Conservation (phyloP, 2,113 vertebrate genomes). For the Cnemophilus loriae region DNA sequence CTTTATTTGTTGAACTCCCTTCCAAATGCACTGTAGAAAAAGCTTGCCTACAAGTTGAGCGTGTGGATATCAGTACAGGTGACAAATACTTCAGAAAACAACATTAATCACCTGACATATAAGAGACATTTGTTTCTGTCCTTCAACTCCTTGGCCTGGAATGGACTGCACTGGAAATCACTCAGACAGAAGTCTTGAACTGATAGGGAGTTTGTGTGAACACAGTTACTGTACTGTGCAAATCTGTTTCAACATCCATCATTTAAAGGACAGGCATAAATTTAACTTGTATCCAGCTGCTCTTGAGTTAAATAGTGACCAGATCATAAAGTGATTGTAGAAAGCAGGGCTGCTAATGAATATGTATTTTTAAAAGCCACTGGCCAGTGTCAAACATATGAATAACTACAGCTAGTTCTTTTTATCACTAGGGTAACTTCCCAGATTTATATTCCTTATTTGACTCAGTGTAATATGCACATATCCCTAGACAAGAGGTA, state of each 20-base stretch:
- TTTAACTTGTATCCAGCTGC: not conserved
- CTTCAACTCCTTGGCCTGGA: constrained; percentile 48
- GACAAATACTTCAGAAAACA: constrained; percentile 36
- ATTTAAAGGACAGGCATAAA: not conserved
- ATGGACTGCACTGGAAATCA: constrained; percentile 45
- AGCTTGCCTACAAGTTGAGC: constrained; percentile 13
- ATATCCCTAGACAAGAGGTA: not conserved
- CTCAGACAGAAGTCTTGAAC: constrained; percentile 15
- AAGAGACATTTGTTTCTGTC: constrained; percentile 48
- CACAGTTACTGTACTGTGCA: not conserved
- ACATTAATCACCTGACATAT: constrained; percentile 63
- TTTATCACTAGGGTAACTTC: not conserved
- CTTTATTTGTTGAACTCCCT: constrained; percentile 4
- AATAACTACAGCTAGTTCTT: not conserved
- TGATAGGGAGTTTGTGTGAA: not conserved
- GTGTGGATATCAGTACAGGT: constrained; percentile 31
- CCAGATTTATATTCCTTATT: not conserved
- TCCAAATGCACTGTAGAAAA: not conserved
- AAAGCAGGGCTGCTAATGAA: not conserved
- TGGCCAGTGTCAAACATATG: not conserved
- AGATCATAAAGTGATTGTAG: not conserved
- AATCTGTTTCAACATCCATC: not conserved
- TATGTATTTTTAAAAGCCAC: not conserved
- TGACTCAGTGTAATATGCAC: not conserved
- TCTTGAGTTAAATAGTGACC: not conserved